phyloP scores from a whole-genome alignment of 2,888 invertebrate species.

The Steinernema scapterisci region DNA sequence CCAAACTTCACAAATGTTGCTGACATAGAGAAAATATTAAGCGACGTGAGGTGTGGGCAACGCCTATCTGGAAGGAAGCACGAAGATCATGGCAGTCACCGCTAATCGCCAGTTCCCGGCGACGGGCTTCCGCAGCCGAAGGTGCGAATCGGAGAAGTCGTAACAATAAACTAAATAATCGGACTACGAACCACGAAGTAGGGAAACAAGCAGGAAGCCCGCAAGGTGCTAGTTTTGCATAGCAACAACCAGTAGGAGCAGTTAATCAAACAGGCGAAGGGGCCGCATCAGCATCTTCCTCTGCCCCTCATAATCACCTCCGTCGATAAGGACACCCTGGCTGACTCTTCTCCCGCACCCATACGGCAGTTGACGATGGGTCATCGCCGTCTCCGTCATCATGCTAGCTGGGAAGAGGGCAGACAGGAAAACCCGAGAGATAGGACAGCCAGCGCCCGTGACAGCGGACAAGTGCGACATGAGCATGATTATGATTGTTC shows the following conservation, averaged over 20 bases:
- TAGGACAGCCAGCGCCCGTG: not conserved
- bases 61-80: too few species aligned
- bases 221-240: conserved; percentile 21
- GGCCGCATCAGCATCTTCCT: conserved; percentile 26
- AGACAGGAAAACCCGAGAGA: not conserved
- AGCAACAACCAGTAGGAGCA: conserved; percentile 29
- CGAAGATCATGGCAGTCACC: too few species aligned
- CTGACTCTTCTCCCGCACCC: not conserved
- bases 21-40: too few species aligned
- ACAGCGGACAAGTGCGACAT: conserved; percentile 18
- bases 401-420: not conserved
- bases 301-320: not conserved
- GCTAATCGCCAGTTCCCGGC: too few species aligned
- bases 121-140: not conserved
- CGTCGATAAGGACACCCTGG: conserved; percentile 24
- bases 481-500: conserved; percentile 20
- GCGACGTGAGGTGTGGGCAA: too few species aligned
- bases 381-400: not conserved
- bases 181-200: not conserved
- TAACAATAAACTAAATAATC: conserved; percentile 3
- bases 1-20: too few species aligned
- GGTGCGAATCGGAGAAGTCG: conserved; percentile 1
- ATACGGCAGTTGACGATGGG: not conserved
- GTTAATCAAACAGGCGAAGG: conserved; percentile 15
- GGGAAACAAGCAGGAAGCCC: conserved; percentile 18